These are phyloP conservation scores for Diarsia dahlii DNA, from an alignment of 2,888 invertebrate genomes.

Conservation along the genomic window DNA sequence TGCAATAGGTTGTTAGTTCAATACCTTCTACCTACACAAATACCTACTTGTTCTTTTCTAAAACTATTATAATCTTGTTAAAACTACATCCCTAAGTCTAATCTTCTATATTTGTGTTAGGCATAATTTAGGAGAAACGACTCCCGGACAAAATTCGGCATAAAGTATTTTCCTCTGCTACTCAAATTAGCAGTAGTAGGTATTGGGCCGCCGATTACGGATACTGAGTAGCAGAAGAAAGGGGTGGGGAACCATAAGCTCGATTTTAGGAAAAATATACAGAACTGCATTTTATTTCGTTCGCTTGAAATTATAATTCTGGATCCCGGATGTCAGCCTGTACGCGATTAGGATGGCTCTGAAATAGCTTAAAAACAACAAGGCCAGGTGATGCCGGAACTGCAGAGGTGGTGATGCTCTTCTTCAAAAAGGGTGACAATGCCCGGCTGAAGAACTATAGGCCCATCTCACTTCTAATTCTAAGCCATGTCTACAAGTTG, in stretches of 20 bases:
- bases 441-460: no score
- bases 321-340: no score
- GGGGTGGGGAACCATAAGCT: not conserved
- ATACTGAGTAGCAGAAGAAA: not conserved
- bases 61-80: not conserved
- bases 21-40: slow-evolving; percentile 14
- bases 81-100: no score
- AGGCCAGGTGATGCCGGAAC: no score
- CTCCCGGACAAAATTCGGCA: not conserved
- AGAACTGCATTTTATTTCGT: not conserved
- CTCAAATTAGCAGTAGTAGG: not conserved
- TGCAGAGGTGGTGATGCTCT: no score
- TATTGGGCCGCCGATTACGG: not conserved
- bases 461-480: no score
- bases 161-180: not conserved
- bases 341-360: no score
- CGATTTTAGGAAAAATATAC: not conserved
- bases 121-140: not conserved
- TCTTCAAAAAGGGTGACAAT: no score
- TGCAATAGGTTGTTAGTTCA: slow-evolving; percentile 47
- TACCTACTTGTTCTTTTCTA: not conserved
- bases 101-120: not conserved
- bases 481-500: no score
- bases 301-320: no score
- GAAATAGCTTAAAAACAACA: no score